These are phyloP conservation scores for mouse (Mus musculus) DNA, from an alignment of 2,113 vertebrate species.

Conservation along the genomic window DNA sequence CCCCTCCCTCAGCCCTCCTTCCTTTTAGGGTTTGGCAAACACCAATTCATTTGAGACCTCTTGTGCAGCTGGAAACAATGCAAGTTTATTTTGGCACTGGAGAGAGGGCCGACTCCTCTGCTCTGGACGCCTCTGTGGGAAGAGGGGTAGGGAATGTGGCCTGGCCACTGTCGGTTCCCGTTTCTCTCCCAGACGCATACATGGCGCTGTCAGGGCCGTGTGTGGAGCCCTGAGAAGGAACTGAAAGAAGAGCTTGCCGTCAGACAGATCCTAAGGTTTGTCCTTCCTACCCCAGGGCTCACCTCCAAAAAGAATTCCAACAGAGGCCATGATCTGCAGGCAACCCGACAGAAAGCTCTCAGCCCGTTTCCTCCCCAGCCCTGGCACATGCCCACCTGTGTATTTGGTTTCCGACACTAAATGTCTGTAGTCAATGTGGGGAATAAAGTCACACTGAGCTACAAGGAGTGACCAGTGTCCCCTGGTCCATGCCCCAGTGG, in stretches of 20 bases:
- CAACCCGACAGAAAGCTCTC: neutral
- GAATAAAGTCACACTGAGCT: neutral
- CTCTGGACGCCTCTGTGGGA: constrained; percentile 71
- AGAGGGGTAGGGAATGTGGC: constrained; percentile 50
- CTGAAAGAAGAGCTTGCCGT: neutral
- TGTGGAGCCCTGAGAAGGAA: neutral
- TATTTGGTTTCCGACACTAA: neutral
- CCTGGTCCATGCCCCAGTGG: neutral
- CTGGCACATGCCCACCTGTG: no score
- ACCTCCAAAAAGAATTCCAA: neutral
- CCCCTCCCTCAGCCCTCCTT: neutral
- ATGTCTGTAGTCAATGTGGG: neutral
- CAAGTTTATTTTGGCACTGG: constrained; percentile 76
- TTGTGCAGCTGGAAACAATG: constrained; percentile 70
- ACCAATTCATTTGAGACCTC: constrained; percentile 40
- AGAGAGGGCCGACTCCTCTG: neutral
- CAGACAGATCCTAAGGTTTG: neutral
- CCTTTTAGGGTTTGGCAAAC: constrained; percentile 67
- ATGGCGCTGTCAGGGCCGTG: neutral
- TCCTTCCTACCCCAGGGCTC: neutral
- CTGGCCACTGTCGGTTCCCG: neutral
- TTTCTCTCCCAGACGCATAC: neutral
- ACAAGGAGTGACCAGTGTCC: neutral
- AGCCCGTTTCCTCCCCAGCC: neutral
- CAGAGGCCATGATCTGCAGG: neutral